Conservation (phyloP, 2,113 vertebrate species). For the Xiphias gladius region DNA sequence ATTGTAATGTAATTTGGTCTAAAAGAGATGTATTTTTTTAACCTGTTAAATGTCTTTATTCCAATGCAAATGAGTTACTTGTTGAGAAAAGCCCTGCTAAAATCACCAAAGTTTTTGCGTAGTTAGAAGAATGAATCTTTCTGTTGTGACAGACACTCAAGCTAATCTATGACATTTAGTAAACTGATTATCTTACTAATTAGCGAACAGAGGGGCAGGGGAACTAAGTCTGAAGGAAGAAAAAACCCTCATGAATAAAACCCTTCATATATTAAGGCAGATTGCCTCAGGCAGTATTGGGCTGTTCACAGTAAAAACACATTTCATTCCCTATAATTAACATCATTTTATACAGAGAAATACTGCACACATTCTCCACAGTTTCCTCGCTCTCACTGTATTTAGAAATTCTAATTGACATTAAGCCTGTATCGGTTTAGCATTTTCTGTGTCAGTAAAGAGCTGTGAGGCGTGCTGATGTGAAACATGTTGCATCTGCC, state of each 20-base stretch:
- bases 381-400: slow-evolving; percentile 24
- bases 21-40: slow-evolving; percentile 9
- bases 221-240: slow-evolving; percentile 21
- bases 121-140: neutral
- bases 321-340: slow-evolving; percentile 52
- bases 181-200: slow-evolving; percentile 59
- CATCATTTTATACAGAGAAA: slow-evolving; percentile 24
- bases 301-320: slow-evolving; percentile 45
- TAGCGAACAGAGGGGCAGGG: slow-evolving; percentile 26
- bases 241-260: slow-evolving; percentile 44
- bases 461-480: slow-evolving; percentile 65
- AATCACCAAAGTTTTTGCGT: slow-evolving; percentile 1
- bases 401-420: slow-evolving; percentile 64
- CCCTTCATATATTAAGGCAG: slow-evolving; percentile 35
- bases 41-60: slow-evolving; percentile 25
- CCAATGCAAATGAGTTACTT: neutral
- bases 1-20: neutral
- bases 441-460: slow-evolving; percentile 66
- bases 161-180: slow-evolving; percentile 12
- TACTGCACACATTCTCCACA: slow-evolving; percentile 31
- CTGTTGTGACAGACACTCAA: neutral
- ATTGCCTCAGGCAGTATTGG: slow-evolving; percentile 31
- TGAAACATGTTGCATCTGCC: slow-evolving; percentile 74
- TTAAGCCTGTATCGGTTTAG: slow-evolving; percentile 67
- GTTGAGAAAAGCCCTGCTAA: slow-evolving; percentile 7